These are phyloP conservation scores for Brachionus manjavacas DNA, from an alignment of 1,140 invertebrate genomes.

Conservation along the genomic window DNA sequence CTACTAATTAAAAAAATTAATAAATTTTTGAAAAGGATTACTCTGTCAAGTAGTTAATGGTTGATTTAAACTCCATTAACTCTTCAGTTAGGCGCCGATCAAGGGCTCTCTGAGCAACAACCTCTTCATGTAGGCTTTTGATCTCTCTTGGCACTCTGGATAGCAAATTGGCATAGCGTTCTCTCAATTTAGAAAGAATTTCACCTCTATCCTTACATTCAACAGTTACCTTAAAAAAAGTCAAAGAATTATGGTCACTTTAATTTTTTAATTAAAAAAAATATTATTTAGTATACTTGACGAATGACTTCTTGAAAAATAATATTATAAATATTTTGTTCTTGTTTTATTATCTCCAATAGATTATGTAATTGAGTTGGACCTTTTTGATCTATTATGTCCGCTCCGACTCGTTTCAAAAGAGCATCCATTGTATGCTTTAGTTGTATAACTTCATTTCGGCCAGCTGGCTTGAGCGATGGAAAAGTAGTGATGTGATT, in stretches of 20 bases:
- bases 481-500: conserved; percentile 56
- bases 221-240: conserved; percentile 48
- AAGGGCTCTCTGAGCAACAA: conserved; percentile 56
- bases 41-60: conserved; percentile 53
- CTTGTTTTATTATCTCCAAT: conserved; percentile 56
- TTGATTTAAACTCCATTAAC: conserved; percentile 55
- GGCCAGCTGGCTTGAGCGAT: conserved; percentile 55
- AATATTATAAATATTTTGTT: conserved; percentile 57
- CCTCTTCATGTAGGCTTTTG: conserved; percentile 56
- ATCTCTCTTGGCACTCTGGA: conserved; percentile 56
- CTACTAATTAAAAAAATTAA: neutral
- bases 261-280: neutral
- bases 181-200: conserved; percentile 51
- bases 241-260: neutral
- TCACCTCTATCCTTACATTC: conserved; percentile 57
- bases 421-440: conserved; percentile 53
- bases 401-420: conserved; percentile 53
- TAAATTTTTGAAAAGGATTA: conserved; percentile 43
- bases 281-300: conserved; percentile 48
- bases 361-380: conserved; percentile 58
- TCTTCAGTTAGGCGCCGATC: conserved; percentile 57
- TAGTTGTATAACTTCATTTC: conserved; percentile 54
- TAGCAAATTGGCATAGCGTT: conserved; percentile 52
- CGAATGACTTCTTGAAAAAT: conserved; percentile 57
- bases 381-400: conserved; percentile 51